Conservation (phyloP, 2,797 vertebrate genomes). For the Hypotaenidia okinawae region DNA sequence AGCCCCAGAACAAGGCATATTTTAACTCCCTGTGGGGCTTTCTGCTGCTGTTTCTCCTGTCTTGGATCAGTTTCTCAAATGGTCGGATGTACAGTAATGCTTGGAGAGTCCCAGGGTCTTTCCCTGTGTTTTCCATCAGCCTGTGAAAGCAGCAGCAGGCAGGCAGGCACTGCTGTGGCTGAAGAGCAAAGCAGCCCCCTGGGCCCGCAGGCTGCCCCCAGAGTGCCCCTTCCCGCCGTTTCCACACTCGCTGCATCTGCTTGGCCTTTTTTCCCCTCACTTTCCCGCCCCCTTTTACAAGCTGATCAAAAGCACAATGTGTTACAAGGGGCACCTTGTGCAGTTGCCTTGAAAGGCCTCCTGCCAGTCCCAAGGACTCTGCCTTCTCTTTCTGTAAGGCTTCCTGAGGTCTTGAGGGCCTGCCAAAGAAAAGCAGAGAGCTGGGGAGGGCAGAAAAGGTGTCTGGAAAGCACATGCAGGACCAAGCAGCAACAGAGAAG, state of each 20-base stretch:
- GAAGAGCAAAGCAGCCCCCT: background rate
- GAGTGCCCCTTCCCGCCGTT: background rate
- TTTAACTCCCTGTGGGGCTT: background rate
- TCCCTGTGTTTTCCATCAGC: background rate
- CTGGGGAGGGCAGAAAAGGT: background rate
- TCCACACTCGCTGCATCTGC: background rate
- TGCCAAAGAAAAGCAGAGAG: background rate
- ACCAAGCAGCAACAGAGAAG: background rate
- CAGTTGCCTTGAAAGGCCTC: background rate
- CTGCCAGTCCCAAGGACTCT: background rate
- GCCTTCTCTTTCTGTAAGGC: background rate
- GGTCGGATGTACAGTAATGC: background rate
- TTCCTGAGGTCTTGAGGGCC: background rate
- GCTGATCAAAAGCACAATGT: background rate
- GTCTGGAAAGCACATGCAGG: background rate
- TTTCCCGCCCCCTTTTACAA: background rate
- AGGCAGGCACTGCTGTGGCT: background rate
- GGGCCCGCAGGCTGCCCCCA: background rate
- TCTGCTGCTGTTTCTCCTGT: background rate
- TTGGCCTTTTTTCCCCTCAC: background rate
- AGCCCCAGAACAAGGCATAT: background rate
- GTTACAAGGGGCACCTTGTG: background rate
- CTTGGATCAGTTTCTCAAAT: background rate
- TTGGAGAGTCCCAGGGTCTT: background rate
- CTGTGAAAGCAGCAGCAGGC: background rate